Evolutionary conservation across 2,797 vertebrate species (phyloP).

Genomic region (Craterocephalus amniculus): DNA sequence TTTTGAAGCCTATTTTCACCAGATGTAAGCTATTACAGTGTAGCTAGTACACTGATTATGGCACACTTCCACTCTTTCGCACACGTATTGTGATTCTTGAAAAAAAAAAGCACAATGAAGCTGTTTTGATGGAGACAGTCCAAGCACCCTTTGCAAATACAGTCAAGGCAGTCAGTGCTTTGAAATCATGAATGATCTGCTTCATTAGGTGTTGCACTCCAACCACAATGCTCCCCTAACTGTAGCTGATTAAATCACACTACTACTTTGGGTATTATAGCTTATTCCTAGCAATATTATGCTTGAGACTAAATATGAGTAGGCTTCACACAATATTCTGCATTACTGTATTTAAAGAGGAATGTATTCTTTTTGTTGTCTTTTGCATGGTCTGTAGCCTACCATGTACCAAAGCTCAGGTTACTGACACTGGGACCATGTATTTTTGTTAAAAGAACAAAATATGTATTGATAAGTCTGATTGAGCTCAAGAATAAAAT

Average conservation of each 20-base stretch:
- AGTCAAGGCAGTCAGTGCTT: not conserved
- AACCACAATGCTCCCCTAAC: not conserved
- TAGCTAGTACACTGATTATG: constrained; percentile 72
- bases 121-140: constrained; percentile 26
- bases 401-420: too few relatives aligned
- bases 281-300: not conserved
- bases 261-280: not conserved
- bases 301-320: not conserved
- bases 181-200: not conserved
- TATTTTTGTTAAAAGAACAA: not conserved
- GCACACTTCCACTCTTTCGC: constrained; percentile 12
- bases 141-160: constrained; percentile 28
- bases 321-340: not conserved
- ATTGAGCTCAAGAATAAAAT: not conserved
- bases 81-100: constrained; percentile 30
- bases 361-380: too few relatives aligned
- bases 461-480: not conserved
- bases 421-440: not conserved
- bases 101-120: constrained; percentile 50
- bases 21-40: constrained; percentile 77
- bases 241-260: not conserved
- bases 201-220: not conserved
- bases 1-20: constrained; percentile 69
- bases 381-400: too few relatives aligned
- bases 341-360: too few relatives aligned